Evolutionary conservation across 2,888 invertebrate species (phyloP), one percentile per base, ranked within the genome.

Genomic region (Ryuthela nishihirai): DNA sequence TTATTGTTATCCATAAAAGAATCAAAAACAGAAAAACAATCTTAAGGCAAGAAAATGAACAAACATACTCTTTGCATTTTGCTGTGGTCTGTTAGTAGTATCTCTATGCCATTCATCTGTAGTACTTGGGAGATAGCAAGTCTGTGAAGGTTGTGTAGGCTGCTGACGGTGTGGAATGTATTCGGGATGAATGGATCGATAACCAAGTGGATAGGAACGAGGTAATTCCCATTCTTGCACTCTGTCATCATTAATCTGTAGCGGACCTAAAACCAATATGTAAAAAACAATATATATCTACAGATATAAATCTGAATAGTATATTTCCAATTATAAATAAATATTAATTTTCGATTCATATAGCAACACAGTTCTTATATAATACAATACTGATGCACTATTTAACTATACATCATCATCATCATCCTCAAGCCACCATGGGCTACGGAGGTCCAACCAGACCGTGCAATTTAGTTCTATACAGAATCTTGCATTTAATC

Each of bases 181-280:
- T 39, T 59, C 58, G 35, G 58, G 58, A 38, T 59, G 58, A 25
- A 59, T 38, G 26, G 53, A 45, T 39, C 58, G 34, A 20, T 53
- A 59, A 12, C 58, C 58, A 43, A 59, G 49, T 32, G 52, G 58
- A 44, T 59, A 59, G 17, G 58, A 52, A 20, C 53, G 42, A n/a
- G 58, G 58, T 20, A 59, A 34, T 39, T 59, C 58, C 58, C 58
- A 59, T 46, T 59, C 58, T 15, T 44, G 48, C 10, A 53, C 43
- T 41, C 53, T 46, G 17, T 59, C 58, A 39, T 59, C 58, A 43
- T 39, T 59, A 25, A 59, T 53, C 40, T 59, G 58, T 10, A 59
- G 40, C 20, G 58, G 58, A 23, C 52, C 58, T 59, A 17, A 20
- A 49, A 47, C 35, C 15, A 10, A 26, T 3, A 5, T 15, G n/a